These are phyloP conservation scores for Nycteola revayana DNA, from an alignment of 2,888 invertebrate species.

Conservation along the genomic window DNA sequence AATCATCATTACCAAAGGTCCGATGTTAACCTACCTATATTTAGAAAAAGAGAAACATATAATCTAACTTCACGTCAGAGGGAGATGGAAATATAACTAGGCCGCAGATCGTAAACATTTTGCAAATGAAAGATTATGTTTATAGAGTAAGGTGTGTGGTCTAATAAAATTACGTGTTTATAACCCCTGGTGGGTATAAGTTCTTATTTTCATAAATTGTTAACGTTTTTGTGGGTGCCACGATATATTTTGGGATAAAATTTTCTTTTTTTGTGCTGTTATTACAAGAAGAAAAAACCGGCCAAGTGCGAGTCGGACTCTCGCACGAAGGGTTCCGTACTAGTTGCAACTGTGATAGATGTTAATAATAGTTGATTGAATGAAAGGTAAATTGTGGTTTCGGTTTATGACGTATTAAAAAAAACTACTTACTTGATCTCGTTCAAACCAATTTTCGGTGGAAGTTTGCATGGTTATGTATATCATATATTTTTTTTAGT, in stretches of 20 bases:
- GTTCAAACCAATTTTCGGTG: too few species aligned
- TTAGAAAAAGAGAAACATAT: conserved; percentile 38
- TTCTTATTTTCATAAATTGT: conserved; percentile 50
- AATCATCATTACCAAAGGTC: conserved; percentile 69
- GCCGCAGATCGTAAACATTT: conserved; percentile 63
- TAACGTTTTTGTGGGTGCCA: conserved; percentile 27
- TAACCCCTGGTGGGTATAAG: conserved; percentile 50
- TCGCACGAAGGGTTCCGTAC: too few species aligned
- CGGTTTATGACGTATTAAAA: too few species aligned
- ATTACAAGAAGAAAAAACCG: background rate
- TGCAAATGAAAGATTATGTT: conserved; percentile 80
- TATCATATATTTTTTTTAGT: too few species aligned
- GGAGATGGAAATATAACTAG: conserved; percentile 36
- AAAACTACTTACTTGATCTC: too few species aligned
- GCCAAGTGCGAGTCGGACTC: too few species aligned
- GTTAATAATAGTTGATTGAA: too few species aligned
- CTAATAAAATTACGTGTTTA: conserved; percentile 73
- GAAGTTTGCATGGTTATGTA: too few species aligned
- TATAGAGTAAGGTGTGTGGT: conserved; percentile 74
- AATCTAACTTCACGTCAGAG: conserved; percentile 18
- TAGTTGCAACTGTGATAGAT: too few species aligned
- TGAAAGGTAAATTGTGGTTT: too few species aligned
- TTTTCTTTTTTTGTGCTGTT: conserved; percentile 12
- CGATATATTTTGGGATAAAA: conserved; percentile 20
- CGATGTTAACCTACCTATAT: conserved; percentile 52